These are phyloP conservation scores for Lepidocyrtinus sp. DNA, from an alignment of 2,888 invertebrate species.

Conservation along the genomic window DNA sequence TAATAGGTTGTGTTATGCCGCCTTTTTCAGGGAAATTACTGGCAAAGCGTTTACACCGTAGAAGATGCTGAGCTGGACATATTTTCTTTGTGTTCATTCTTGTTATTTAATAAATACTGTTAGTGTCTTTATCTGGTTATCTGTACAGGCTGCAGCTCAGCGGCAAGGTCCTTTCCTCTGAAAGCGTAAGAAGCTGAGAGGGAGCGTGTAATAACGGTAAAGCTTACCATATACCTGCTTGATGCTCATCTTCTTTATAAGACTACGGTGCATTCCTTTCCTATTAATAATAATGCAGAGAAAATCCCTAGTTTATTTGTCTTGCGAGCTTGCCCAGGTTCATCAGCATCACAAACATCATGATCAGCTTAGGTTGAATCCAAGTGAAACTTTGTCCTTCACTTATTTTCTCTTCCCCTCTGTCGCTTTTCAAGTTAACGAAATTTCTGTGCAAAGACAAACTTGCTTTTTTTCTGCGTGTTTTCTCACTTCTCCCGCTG, in stretches of 20 bases:
- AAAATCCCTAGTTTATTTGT: not conserved
- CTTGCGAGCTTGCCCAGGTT: not conserved
- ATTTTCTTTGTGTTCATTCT: not conserved
- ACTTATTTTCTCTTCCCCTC: not conserved
- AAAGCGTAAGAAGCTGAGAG: no score
- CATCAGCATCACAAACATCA: not conserved
- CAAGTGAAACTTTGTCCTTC: not conserved
- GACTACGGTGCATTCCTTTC: not conserved
- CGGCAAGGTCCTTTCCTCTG: no score
- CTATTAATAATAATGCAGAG: conserved; percentile 7
- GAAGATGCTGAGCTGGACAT: conserved; percentile 6
- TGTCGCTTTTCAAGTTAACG: not conserved
- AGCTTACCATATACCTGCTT: no score
- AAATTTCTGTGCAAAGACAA: conserved; percentile 33
- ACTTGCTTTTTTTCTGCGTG: conserved; percentile 22
- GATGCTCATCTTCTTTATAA: not conserved
- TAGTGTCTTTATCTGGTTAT: not conserved
- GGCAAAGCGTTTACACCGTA: not conserved
- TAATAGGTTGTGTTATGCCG: conserved; percentile 28
- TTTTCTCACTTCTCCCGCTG: conserved; percentile 14
- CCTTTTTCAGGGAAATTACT: not conserved
- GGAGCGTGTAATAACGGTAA: no score
- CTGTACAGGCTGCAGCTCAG: not conserved
- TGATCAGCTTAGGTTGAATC: not conserved
- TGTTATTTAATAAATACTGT: conserved; percentile 10